These are phyloP conservation scores for Otolemur crassicaudatus DNA, from an alignment of 2,797 vertebrate genomes.

Conservation along the genomic window DNA sequence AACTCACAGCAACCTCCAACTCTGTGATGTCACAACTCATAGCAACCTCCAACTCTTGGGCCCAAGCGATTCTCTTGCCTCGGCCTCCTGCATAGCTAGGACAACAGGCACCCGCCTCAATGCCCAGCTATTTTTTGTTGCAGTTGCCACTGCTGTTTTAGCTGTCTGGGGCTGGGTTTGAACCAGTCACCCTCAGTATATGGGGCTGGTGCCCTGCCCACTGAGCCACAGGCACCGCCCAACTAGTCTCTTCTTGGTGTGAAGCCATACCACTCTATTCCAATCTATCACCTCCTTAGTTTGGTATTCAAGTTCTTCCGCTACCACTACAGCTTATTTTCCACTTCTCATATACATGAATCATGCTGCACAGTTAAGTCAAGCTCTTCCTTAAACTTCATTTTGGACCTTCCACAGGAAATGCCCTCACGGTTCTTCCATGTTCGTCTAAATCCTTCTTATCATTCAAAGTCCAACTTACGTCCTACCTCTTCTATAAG, in stretches of 20 bases:
- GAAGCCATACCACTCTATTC: background rate
- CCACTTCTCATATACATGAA: conserved; percentile 13
- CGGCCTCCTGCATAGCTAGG: too few relatives aligned
- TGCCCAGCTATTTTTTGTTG: too few relatives aligned
- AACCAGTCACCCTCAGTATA: too few relatives aligned
- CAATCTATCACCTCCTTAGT: background rate
- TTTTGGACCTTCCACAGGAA: background rate
- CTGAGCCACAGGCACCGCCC: too few relatives aligned
- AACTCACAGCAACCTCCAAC: too few relatives aligned
- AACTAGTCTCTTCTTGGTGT: background rate
- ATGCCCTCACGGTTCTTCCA: background rate
- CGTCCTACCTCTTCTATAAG: background rate
- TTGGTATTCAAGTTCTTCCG: conserved; percentile 6
- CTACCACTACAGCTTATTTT: conserved; percentile 27
- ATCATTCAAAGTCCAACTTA: background rate
- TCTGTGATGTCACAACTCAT: too few relatives aligned
- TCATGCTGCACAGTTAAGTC: conserved; percentile 22
- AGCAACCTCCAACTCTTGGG: too few relatives aligned
- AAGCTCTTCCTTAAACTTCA: background rate
- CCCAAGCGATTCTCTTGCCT: too few relatives aligned
- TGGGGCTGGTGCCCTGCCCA: too few relatives aligned
- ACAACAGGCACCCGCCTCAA: too few relatives aligned
- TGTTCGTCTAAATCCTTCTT: background rate
- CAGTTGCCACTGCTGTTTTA: too few relatives aligned
- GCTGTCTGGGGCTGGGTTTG: too few relatives aligned